Percentiles rank a stretch among this genome's conserved stretches.
Evolutionary conservation across 2,888 invertebrate species (phyloP).

Genomic region (Brachylomia viminalis): DNA sequence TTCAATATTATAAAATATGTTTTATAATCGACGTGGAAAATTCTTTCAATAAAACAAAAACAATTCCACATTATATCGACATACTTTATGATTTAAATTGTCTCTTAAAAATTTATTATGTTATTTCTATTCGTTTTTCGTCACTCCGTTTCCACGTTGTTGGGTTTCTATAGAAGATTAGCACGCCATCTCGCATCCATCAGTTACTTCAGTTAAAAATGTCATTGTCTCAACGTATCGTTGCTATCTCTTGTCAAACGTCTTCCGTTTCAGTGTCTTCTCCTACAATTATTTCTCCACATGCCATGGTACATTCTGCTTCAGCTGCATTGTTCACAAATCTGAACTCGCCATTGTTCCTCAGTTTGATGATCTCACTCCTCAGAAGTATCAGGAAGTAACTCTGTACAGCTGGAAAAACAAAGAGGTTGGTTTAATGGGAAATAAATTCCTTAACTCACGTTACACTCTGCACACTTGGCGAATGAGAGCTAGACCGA

Average conservation of each 20-base stretch:
- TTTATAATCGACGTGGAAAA: background rate
- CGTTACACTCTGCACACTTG: background rate
- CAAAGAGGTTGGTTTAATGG: slow-evolving; percentile 8
- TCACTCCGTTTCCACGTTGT: background rate
- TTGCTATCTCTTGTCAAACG: background rate
- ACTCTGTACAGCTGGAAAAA: slow-evolving; percentile 9
- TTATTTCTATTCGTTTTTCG: background rate
- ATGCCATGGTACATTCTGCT: slow-evolving; percentile 26
- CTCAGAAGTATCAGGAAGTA: slow-evolving; percentile 24
- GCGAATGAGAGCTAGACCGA: too few species aligned
- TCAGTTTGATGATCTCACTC: slow-evolving; percentile 22
- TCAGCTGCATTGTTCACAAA: slow-evolving; percentile 18
- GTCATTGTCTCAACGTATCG: too few species aligned
- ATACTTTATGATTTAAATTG: background rate
- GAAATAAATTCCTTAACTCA: background rate
- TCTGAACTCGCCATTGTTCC: background rate
- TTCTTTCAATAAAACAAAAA: too few species aligned
- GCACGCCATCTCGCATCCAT: too few species aligned
- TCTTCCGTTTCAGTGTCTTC: background rate
- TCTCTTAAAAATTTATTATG: background rate
- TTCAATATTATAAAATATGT: too few species aligned
- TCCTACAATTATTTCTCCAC: background rate
- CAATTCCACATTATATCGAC: too few species aligned
- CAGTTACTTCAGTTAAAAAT: background rate
- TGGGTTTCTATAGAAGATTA: background rate